phyloP scores from a whole-genome alignment of 1,140 invertebrate genomes.

The Subanguina moxae region DNA sequence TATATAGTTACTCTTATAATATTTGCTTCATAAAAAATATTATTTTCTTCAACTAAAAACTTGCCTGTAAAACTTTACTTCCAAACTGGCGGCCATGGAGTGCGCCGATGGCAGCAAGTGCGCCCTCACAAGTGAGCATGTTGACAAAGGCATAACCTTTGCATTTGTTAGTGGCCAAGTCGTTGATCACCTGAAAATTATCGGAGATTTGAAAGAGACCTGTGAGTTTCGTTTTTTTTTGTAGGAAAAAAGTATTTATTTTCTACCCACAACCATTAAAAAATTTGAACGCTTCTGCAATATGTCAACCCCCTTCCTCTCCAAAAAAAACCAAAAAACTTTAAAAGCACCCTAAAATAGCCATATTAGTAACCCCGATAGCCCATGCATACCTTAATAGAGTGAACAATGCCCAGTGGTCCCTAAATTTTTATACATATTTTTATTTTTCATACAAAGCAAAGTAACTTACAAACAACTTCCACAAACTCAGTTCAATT shows the following conservation, averaged over 20 bases:
- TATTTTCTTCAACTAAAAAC: neutral
- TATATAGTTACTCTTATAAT: too few relatives aligned
- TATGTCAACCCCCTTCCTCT: too few relatives aligned
- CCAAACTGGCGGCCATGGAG: neutral
- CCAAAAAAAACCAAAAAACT: neutral
- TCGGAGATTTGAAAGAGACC: too few relatives aligned
- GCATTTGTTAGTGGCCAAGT: neutral
- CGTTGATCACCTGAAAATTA: neutral
- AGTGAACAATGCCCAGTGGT: neutral
- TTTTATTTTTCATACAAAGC: too few relatives aligned
- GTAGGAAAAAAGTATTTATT: too few relatives aligned
- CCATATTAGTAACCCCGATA: too few relatives aligned
- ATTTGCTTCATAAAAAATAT: too few relatives aligned
- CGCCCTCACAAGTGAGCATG: neutral
- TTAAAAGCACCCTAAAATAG: too few relatives aligned
- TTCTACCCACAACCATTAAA: too few relatives aligned
- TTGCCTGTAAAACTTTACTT: neutral
- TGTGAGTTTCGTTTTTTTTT: too few relatives aligned
- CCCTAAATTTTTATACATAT: too few relatives aligned
- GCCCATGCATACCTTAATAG: neutral
- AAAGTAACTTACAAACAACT: neutral
- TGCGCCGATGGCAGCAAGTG: neutral
- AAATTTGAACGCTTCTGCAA: too few relatives aligned
- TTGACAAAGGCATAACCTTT: conserved; percentile 1
- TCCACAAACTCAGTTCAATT: neutral